Evolutionary conservation across 2,888 invertebrate species (phyloP), one percentile per base, ranked within the genome.

Genomic region (Andricus quercusramuli): DNA sequence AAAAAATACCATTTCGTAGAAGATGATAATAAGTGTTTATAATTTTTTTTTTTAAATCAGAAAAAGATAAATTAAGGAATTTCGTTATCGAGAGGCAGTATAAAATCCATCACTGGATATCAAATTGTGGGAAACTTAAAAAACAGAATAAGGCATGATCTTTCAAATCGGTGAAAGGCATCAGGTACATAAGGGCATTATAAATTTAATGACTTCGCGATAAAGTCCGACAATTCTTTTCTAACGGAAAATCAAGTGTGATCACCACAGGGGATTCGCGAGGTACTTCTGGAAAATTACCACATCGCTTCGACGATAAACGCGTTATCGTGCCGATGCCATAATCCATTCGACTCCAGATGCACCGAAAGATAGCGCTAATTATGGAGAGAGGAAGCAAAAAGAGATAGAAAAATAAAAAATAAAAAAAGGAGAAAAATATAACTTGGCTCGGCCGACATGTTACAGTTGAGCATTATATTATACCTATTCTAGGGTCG

Each of bases 351-450:
- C 78, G 80, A 78, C 83, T 86, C 81, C 83, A 85, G 85, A 87
- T 87, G 80, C 83, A 82, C 82, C 67, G 64, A 80, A 83, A 85
- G 86, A 89, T 88, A 86, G 78, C 78, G 76, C 83, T 89, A 89
- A 89, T 90, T 89, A 86, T 83, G 82, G 82, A 82, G 82, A 84
- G 78, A 79, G 81, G 79, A 79, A 83, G 47, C 82, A 82, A 77
- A 47, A 29, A 56, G 56, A 56, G 32, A n/a, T 32, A 56, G 29
- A 25, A 29, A 82, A 79, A 79, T 78, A 83, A 81, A 82, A 74
- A 64, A 78, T 44, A 77, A 81, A 74, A 64, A 70, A 56, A 74
- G 74, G 8, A 37, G 37, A 82, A 77, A 83, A 81, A 81, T 81
- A 79, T 77, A 76, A 79, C 81, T 81, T 80, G 82, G 70, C 51